Evolutionary conservation across 2,113 vertebrate genomes (phyloP).

Genomic region (Hepsetus odoe): DNA sequence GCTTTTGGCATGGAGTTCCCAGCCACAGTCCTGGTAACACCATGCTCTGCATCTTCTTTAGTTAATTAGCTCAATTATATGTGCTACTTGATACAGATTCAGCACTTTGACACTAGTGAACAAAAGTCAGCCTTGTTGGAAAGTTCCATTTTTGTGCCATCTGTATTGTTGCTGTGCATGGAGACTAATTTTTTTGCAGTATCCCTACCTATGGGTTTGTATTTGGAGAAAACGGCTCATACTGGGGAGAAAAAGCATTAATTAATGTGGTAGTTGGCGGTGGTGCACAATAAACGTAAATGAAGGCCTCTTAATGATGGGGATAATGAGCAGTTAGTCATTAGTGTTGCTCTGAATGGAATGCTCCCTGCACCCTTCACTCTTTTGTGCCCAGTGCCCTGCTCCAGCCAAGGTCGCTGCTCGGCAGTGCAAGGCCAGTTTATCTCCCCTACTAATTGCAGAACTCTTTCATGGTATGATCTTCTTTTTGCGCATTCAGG

Average conservation of each 20-base stretch:
- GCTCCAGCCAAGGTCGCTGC: constrained; percentile 43
- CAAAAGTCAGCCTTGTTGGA: too few relatives aligned
- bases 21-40: background rate
- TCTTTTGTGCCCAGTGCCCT: constrained; percentile 22
- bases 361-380: background rate
- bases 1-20: too few relatives aligned
- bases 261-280: constrained; percentile 35
- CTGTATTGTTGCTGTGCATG: background rate
- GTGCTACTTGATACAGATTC: too few relatives aligned
- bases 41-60: background rate
- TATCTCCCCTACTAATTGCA: constrained; percentile 44
- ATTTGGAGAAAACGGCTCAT: constrained; percentile 28
- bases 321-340: constrained; percentile 47
- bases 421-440: constrained; percentile 9
- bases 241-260: constrained; percentile 18
- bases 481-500: background rate
- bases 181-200: constrained; percentile 12
- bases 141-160: background rate
- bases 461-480: background rate
- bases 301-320: constrained; percentile 34
- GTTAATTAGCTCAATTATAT: too few relatives aligned
- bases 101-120: too few relatives aligned
- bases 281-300: constrained; percentile 33
- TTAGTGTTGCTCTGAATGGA: constrained; percentile 45
- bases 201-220: background rate